Percentiles rank a stretch among this genome's conserved stretches.
Conservation (phyloP, 2,113 vertebrate species). For the Neogale vison region DNA sequence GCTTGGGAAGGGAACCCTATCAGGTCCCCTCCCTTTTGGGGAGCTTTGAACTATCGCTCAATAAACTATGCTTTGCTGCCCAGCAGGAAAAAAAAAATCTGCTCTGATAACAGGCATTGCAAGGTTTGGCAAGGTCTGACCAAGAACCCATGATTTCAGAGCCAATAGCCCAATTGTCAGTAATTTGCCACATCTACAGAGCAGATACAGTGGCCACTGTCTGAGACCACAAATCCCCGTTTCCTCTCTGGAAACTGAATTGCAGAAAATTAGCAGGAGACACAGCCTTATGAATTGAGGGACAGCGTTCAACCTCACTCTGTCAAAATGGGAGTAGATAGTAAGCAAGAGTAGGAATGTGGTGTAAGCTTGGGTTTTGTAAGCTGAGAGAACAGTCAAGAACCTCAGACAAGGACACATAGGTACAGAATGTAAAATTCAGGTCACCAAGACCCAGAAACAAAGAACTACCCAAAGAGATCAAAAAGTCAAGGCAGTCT, state of each 20-base stretch:
- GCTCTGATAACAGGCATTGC: not conserved
- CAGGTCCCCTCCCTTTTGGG: not conserved
- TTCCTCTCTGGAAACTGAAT: not conserved
- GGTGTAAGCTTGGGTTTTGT: slow-evolving; percentile 2
- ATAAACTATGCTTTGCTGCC: not conserved
- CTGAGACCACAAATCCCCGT: not conserved
- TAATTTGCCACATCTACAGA: not conserved
- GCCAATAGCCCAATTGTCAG: not conserved
- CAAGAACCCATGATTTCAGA: not conserved
- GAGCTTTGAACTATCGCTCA: not conserved
- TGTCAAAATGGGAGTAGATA: not conserved
- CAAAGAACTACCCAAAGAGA: not conserved
- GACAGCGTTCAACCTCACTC: not conserved
- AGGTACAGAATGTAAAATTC: not conserved
- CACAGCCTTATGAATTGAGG: not conserved
- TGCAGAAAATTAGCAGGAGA: slow-evolving; percentile 1
- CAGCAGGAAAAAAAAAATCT: not conserved
- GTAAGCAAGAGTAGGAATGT: not conserved
- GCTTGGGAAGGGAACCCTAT: not conserved
- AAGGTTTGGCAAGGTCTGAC: not conserved
- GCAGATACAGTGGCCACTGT: not conserved
- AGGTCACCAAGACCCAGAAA: not conserved
- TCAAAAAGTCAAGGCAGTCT: slow-evolving; percentile 11
- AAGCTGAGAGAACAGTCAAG: not conserved
- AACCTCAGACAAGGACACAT: not conserved